These are phyloP conservation scores for Leguminivora glycinivorella DNA, from an alignment of 1,140 invertebrate species.

Conservation along the genomic window DNA sequence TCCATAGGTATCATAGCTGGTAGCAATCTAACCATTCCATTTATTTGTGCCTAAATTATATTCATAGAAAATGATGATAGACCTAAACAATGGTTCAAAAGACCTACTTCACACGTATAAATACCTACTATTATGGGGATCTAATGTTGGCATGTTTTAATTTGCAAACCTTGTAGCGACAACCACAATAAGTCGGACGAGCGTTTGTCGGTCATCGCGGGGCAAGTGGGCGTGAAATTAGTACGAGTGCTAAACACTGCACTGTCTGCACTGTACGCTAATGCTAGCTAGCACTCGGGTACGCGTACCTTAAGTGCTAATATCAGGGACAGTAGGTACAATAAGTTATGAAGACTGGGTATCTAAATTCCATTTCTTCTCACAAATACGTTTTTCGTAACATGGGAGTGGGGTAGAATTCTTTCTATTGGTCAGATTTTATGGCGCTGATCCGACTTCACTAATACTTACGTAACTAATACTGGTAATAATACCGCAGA, in stretches of 20 bases:
- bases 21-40: too few species aligned
- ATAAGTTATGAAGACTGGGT: too few species aligned
- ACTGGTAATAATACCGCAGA: too few species aligned
- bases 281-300: not conserved
- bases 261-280: not conserved
- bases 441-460: too few species aligned
- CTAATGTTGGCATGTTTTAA: slow-evolving; percentile 13
- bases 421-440: too few species aligned
- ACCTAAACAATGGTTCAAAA: slow-evolving; percentile 1
- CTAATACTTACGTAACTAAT: too few species aligned
- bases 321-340: too few species aligned
- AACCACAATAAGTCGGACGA: slow-evolving; percentile 10
- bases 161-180: slow-evolving; percentile 11
- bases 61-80: not conserved
- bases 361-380: too few species aligned
- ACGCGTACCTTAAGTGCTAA: not conserved
- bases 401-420: too few species aligned
- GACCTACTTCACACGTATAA: slow-evolving; percentile 9
- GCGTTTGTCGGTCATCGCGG: slow-evolving; percentile 21
- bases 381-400: too few species aligned
- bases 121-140: not conserved
- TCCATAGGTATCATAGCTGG: too few species aligned
- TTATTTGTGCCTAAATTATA: too few species aligned
- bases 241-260: not conserved
- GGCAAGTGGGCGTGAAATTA: slow-evolving; percentile 27